Percentiles rank a stretch among this genome's conserved stretches.
Conservation (phyloP, 2,113 vertebrate genomes). For the Orycteropus afer region DNA sequence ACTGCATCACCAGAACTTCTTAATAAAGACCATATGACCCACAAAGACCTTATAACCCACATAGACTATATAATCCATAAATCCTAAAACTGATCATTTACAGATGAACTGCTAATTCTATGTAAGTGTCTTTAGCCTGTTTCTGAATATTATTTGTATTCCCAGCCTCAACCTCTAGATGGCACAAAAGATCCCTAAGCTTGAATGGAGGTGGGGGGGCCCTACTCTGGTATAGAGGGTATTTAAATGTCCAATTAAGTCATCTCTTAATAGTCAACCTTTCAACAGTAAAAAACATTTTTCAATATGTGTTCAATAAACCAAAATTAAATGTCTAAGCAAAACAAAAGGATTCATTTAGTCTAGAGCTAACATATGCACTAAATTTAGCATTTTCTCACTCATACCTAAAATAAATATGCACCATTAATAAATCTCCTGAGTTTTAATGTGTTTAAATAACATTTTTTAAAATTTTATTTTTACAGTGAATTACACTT, state of each 20-base stretch:
- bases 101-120: background rate
- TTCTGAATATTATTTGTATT: background rate
- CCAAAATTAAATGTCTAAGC: constrained; percentile 50
- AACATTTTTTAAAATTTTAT: background rate
- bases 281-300: constrained; percentile 22
- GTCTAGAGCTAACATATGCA: background rate
- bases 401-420: background rate
- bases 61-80: background rate
- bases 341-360: constrained; percentile 21
- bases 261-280: background rate
- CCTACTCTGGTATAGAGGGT: background rate
- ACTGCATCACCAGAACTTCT: no score
- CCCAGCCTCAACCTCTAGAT: constrained; percentile 77
- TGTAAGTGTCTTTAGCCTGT: background rate
- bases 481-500: background rate
- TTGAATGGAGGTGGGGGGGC: background rate
- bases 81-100: background rate
- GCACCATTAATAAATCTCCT: background rate
- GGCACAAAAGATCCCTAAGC: constrained; percentile 73
- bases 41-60: no score
- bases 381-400: background rate
- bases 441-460: background rate
- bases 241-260: constrained; percentile 17
- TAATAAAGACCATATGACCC: no score
- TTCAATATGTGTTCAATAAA: background rate